Evolutionary conservation across 37 sponge, comb jelly and placozoan species (phyloP).

Genomic region (Beroe ovata): DNA sequence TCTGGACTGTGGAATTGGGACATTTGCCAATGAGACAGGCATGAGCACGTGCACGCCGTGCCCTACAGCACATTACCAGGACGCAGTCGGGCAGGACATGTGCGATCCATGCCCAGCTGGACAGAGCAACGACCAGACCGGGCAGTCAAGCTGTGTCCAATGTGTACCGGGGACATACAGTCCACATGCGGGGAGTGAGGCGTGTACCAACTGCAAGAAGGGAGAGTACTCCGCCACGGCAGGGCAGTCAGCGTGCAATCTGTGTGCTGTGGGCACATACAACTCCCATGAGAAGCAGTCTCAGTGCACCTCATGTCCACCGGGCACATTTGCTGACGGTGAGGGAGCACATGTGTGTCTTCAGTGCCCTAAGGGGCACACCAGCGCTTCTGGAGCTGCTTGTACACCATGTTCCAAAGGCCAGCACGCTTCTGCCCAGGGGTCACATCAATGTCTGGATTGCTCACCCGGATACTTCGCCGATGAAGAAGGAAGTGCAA

Average conservation of each 20-base stretch:
- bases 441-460: background rate
- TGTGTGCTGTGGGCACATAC: conserved; percentile 33
- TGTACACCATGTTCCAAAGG: conserved; percentile 31
- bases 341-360: conserved; percentile 26
- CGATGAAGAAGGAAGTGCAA: background rate
- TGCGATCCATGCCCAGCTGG: conserved; percentile 35
- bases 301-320: conserved; percentile 10
- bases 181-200: background rate
- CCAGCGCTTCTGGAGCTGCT: background rate
- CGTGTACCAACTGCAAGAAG: background rate
- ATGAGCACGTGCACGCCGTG: background rate
- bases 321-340: conserved; percentile 36
- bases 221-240: background rate
- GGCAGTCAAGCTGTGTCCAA: background rate
- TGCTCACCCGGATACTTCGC: conserved; percentile 20
- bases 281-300: background rate
- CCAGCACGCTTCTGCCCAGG: background rate
- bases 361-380: conserved; percentile 41
- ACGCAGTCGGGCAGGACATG: background rate
- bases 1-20: conserved; percentile 14
- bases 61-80: background rate
- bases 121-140: background rate
- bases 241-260: conserved; percentile 1
- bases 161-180: conserved; percentile 38
- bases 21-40: conserved; percentile 17